Percentiles rank a stretch among this genome's conserved stretches.
These are phyloP conservation scores for Rhopilema esculentum DNA, from an alignment of 30 jellyfish, hydroid and myxozoan species.

Conservation along the genomic window DNA sequence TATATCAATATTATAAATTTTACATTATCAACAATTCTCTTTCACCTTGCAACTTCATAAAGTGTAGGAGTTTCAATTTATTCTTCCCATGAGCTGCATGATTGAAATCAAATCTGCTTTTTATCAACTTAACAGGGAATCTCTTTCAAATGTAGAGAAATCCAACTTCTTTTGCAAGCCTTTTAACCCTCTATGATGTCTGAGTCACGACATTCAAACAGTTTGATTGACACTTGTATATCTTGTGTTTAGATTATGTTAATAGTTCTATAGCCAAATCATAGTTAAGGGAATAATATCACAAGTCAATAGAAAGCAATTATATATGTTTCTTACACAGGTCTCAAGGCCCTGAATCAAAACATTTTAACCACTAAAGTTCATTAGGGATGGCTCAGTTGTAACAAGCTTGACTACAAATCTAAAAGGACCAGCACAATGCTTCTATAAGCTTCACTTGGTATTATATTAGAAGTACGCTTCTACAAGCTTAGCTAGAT, in stretches of 20 bases:
- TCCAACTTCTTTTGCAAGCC: background rate
- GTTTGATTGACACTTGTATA: background rate
- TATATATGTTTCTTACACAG: background rate
- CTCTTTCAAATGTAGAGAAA: conserved; percentile 11
- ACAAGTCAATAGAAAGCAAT: background rate
- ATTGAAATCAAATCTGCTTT: background rate
- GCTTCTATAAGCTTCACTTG: background rate
- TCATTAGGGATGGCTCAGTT: background rate
- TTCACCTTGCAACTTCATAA: conserved; percentile 1
- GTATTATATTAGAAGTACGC: background rate
- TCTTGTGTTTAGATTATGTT: background rate
- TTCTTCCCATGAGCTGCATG: conserved; percentile 21
- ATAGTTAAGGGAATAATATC: background rate
- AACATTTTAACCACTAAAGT: background rate
- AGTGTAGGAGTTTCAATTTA: background rate
- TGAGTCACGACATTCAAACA: background rate
- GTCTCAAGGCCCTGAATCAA: background rate
- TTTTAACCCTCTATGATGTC: conserved; percentile 1
- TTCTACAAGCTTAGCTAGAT: background rate
- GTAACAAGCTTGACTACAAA: background rate
- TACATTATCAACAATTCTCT: background rate
- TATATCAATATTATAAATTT: background rate
- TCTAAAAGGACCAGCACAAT: background rate
- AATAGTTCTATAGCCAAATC: background rate
- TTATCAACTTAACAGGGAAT: background rate